A percentile compares a stretch with the other conserved stretches of the same genome.
phyloP scores from a whole-genome alignment of 2,113 vertebrate species.

The Etia nguti region DNA sequence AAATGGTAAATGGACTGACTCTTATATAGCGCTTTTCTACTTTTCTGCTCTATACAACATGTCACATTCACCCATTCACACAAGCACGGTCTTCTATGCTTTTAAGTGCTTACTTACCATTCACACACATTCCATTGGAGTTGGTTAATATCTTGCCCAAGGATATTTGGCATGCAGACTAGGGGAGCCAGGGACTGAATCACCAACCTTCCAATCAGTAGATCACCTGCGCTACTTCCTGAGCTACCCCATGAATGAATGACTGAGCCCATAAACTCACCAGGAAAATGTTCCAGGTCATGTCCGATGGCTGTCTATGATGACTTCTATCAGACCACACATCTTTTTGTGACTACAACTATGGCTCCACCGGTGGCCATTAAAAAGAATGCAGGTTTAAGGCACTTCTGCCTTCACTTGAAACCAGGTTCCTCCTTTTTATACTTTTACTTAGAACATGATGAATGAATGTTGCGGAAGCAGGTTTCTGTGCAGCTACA shows the following conservation, averaged over 20 bases:
- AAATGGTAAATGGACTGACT: neutral
- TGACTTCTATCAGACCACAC: neutral
- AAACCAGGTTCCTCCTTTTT: neutral
- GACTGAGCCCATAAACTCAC: neutral
- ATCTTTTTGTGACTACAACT: neutral
- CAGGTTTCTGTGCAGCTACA: neutral
- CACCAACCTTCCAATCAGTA: neutral
- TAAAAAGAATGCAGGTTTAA: neutral
- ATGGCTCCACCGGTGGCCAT: neutral
- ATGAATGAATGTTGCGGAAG: neutral
- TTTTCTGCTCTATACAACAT: neutral
- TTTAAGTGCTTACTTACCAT: neutral
- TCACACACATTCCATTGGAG: neutral
- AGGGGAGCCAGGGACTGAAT: neutral
- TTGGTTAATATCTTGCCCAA: neutral
- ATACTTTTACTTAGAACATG: neutral
- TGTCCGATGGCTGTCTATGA: neutral
- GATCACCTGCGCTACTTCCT: neutral
- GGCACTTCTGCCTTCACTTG: neutral
- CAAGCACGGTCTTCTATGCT: neutral
- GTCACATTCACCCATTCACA: neutral
- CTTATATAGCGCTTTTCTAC: neutral
- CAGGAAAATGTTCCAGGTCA: neutral
- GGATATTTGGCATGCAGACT: neutral
- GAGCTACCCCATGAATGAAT: neutral